Percentiles rank a stretch among this genome's conserved stretches.
Evolutionary conservation across 1,140 invertebrate genomes (phyloP).

Genomic region (Tetramorium alpestre): DNA sequence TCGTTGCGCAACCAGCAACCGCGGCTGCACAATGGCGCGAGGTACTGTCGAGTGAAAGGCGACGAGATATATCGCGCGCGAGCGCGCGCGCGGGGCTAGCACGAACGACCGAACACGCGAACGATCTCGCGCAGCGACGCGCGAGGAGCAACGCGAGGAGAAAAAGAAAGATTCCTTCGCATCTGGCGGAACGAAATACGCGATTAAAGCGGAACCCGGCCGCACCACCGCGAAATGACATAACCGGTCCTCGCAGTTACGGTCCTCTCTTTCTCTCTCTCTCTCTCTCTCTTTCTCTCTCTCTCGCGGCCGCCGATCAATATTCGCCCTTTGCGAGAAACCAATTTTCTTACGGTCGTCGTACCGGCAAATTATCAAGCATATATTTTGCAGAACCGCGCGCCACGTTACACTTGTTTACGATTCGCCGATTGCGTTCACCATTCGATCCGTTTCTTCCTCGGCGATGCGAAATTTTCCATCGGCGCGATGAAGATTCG

Average conservation of each 20-base stretch:
- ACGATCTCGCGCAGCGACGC: conserved; percentile 36
- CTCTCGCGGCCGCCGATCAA: background rate
- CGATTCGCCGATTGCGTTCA: conserved; percentile 61
- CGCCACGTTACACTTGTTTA: conserved; percentile 20
- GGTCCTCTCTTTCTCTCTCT: background rate
- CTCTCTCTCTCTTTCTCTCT: background rate
- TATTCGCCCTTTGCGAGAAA: conserved; percentile 1
- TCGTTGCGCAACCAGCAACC: conserved; percentile 77
- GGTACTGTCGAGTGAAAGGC: conserved; percentile 83
- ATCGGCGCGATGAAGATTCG: conserved; percentile 35
- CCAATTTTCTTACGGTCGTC: conserved; percentile 13
- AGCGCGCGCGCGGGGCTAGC: background rate
- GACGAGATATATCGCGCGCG: conserved; percentile 72
- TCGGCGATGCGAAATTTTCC: conserved; percentile 43
- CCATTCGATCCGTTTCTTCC: conserved; percentile 23
- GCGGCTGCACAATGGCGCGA: conserved; percentile 78
- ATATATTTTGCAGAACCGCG: conserved; percentile 23
- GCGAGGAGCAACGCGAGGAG: conserved; percentile 8
- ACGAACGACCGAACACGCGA: conserved; percentile 55
- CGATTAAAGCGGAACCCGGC: conserved; percentile 34
- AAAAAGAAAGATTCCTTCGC: background rate
- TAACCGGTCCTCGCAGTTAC: conserved; percentile 49
- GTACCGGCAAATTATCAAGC: conserved; percentile 50
- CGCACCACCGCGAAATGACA: conserved; percentile 56
- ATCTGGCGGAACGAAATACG: conserved; percentile 30